Base-by-base conservation (phyloP, 2,113 vertebrate species). In the Rhinoderma darwinii region DNA sequence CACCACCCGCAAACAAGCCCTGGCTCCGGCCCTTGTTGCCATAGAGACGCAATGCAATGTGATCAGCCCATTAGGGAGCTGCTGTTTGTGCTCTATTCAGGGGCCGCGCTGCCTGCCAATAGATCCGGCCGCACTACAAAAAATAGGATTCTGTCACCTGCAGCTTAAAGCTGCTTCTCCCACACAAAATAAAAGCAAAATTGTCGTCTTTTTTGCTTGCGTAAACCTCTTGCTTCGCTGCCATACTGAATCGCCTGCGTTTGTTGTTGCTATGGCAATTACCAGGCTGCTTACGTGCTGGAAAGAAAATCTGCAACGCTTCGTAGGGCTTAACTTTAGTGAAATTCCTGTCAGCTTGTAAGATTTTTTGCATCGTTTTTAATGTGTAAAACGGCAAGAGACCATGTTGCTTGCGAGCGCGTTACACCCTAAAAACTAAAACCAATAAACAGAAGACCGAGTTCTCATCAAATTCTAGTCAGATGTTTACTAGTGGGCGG, bases 21-120 rank as follows among this genome's bases (percentile, higher is more conserved):
- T 72, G 14, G 39, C 79, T 63, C 54, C 9, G 8, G 86, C 86
- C 78, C 10, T 39, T 7, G 86, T 82, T 82, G 39, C 86, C 79
- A 87, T 87, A 15, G 86, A 44, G 68, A 87, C 56, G 15, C 68
- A 82, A 87, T 82, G 70, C 86, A 87, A 87, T 87, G 86, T 50
- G 85, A 82, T 74, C 68, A 74, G 78, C 37, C 85, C 85, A 82
- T 87, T 47, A 63, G 86, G 86, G 86, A 87, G 86, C 79, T 82
- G 77, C 43, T 87, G 85, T 73, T 79, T 86, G 47, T 50, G 44
- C 51, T 81, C 50, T 82, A 32, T 56, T 86, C 63, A 20, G 35
- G 59, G 84, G 61, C 85, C 51, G 30, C 47, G 25, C 44, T 12
- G 77, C 68, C 39, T 87, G 70, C 86, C 85, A 82, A 41, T 74